Conservation (phyloP, 2,113 vertebrate species). For the Rattus rattus region DNA sequence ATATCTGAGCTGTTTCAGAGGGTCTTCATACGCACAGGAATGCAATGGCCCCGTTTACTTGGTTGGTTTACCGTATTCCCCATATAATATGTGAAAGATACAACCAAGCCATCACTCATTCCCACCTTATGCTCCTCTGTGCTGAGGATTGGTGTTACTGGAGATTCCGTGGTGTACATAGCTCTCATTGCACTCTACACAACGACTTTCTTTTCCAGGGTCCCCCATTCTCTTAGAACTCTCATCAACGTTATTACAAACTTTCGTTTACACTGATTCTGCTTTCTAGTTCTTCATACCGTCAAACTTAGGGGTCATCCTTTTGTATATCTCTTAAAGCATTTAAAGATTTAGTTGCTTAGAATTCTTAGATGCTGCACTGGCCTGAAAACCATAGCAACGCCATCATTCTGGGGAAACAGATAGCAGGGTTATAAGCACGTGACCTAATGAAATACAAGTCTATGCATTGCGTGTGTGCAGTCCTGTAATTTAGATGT, state of each 20-base stretch:
- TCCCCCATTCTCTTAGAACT: background rate
- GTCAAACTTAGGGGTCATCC: background rate
- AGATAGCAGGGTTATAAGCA: background rate
- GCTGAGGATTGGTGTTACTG: background rate
- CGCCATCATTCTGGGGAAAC: background rate
- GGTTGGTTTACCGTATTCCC: background rate
- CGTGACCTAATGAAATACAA: background rate
- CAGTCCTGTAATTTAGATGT: background rate
- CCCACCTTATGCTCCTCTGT: background rate
- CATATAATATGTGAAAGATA: background rate
- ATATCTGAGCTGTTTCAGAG: background rate
- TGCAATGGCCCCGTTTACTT: background rate
- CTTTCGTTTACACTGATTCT: background rate
- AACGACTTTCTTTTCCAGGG: background rate
- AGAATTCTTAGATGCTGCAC: background rate
- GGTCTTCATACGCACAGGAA: background rate
- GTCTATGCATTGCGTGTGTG: background rate
- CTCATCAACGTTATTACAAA: constrained; percentile 32
- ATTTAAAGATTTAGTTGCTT: background rate
- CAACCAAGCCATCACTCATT: background rate
- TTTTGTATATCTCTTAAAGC: constrained; percentile 5
- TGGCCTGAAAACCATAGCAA: background rate
- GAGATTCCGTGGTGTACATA: background rate
- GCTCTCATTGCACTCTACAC: background rate
- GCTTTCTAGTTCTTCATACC: background rate